Percentiles rank a stretch among this genome's conserved stretches.
These are phyloP conservation scores for Liasis olivaceus DNA, from an alignment of 2,797 vertebrate genomes.

Conservation along the genomic window DNA sequence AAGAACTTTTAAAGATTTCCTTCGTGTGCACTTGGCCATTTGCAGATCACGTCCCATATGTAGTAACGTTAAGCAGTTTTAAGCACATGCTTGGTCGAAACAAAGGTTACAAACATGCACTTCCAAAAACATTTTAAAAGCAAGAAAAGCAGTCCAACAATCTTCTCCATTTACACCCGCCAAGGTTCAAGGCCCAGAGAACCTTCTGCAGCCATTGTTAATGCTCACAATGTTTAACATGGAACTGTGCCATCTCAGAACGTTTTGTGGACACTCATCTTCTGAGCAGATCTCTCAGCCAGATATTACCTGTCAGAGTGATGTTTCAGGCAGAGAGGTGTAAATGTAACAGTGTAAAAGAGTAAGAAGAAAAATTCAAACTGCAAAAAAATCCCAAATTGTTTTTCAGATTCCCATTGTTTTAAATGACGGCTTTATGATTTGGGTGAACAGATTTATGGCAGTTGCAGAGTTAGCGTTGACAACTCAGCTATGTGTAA, in stretches of 20 bases:
- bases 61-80: neutral
- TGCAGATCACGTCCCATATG: neutral
- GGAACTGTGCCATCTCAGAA: constrained; percentile 12
- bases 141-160: neutral
- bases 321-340: neutral
- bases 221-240: neutral
- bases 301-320: neutral
- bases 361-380: neutral
- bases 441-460: constrained; percentile 27
- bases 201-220: neutral
- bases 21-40: neutral
- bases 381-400: neutral
- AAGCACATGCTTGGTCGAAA: neutral
- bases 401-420: neutral
- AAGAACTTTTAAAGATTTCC: neutral
- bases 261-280: neutral
- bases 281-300: neutral
- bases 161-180: constrained; percentile 12
- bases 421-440: constrained; percentile 32
- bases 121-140: neutral
- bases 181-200: neutral
- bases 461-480: constrained; percentile 1
- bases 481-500: constrained; percentile 23
- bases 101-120: neutral
- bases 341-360: neutral